Conservation (phyloP, 92 coral and sea anemone species). For the Paramuricea clavata region DNA sequence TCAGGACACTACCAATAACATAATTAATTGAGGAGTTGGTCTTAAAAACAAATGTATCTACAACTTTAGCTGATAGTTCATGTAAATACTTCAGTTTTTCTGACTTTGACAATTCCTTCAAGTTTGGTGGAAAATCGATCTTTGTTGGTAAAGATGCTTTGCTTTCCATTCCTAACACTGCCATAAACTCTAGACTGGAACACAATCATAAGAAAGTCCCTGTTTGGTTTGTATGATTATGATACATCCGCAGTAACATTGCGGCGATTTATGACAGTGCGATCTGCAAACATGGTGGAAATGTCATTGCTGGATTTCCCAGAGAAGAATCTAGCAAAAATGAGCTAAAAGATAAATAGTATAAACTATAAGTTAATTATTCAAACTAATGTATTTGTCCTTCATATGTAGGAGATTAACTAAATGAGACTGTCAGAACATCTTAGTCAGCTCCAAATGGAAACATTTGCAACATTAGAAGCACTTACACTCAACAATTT, state of each 20-base stretch:
- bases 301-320: conserved; percentile 63
- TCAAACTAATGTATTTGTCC: too few relatives aligned
- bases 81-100: conserved; percentile 55
- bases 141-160: conserved; percentile 63
- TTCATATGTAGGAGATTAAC: too few relatives aligned
- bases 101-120: conserved; percentile 38
- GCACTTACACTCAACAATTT: too few relatives aligned
- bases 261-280: conserved; percentile 66
- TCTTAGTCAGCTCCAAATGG: too few relatives aligned
- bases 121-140: conserved; percentile 42
- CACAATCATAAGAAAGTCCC: conserved; percentile 63
- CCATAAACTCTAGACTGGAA: conserved; percentile 71
- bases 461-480: too few relatives aligned
- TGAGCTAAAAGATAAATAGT: conserved; percentile 56
- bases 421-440: too few relatives aligned
- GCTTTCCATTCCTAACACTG: conserved; percentile 61
- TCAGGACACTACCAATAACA: conserved; percentile 46
- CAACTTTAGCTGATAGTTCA: conserved; percentile 55
- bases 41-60: conserved; percentile 58
- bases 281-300: conserved; percentile 73
- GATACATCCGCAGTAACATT: conserved; percentile 70
- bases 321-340: conserved; percentile 65
- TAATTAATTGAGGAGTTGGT: conserved; percentile 18
- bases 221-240: conserved; percentile 66
- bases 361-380: too few relatives aligned